Percentiles rank a stretch among this genome's conserved stretches.
These are phyloP conservation scores for Folsomia candida DNA, from an alignment of 2,888 invertebrate species.

Conservation along the genomic window DNA sequence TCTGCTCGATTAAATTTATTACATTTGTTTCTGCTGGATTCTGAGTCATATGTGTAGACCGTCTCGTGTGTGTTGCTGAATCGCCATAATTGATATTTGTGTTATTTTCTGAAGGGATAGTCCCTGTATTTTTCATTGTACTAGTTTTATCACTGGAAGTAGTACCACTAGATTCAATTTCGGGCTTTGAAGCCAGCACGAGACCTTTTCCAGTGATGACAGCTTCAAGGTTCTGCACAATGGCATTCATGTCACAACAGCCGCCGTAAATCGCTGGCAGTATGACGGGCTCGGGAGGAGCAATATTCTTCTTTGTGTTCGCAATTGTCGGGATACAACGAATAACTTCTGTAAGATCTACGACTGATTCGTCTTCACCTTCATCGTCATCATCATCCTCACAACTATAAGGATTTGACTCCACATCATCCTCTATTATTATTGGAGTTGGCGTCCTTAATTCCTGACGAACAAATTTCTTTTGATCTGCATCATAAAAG, in stretches of 20 bases:
- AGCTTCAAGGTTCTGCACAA: background rate
- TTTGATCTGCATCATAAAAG: slow-evolving; percentile 30
- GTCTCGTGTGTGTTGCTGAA: background rate
- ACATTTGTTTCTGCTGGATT: too few species aligned
- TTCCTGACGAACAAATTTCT: slow-evolving; percentile 29
- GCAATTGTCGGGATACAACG: background rate
- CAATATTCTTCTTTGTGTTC: background rate
- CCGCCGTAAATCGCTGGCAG: slow-evolving; percentile 29
- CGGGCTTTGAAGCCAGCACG: too few species aligned
- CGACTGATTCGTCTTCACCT: background rate
- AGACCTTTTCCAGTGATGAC: background rate
- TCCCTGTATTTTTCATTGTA: background rate
- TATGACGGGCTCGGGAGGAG: slow-evolving; percentile 14
- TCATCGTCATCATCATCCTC: background rate
- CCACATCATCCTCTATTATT: slow-evolving; percentile 17
- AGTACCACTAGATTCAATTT: too few species aligned
- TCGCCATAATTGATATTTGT: too few species aligned
- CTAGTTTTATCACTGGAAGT: too few species aligned
- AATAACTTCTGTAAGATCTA: background rate
- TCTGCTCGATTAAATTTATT: too few species aligned
- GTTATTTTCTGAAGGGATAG: too few species aligned
- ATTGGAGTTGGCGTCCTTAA: slow-evolving; percentile 31
- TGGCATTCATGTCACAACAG: background rate
- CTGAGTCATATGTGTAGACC: background rate
- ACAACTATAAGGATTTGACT: background rate